Evolutionary conservation across 2,888 invertebrate genomes (phyloP), one percentile per base, ranked within the genome.

Genomic region (Torymus aiolomorphi): DNA sequence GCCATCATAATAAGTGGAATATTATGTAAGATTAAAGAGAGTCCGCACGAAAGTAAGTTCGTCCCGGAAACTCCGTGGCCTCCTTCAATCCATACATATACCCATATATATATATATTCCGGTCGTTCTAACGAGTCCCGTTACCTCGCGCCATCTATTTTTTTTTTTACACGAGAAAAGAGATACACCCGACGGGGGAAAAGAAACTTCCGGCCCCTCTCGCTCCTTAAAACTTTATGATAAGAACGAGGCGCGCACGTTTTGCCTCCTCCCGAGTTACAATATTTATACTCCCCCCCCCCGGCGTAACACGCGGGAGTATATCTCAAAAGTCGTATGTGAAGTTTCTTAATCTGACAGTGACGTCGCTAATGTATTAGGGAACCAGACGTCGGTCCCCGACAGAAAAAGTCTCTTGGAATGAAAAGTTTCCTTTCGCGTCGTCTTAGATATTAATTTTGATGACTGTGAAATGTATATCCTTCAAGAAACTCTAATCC

Each of bases 141-240:
- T 31, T 31, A 42, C 42, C 42, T 1, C 42, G 8, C 42, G 42
- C 8, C 42, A 42, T 42, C 8, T 62, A 62, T 62, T 62, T 20
- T 8, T 8, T 31, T 62, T 62, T 31, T 62, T 14, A 62, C 20
- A 10, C 8, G 24, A 24, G 3, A 61, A 61, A 31, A 13, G 24
- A 13, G 62, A n/a, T 62, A 42, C 42, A 42, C 8, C 42, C 42
- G 42, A 42, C 42, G 8, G 42, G 42, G 42, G 5, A 31, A 8
- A n/a, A n/a, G n/a, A 24, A 62, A 62, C 62, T 62, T 31, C 24
- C 8, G 31, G 10, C 20, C 31, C 31, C n/a, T 42, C 42, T 42
- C 42, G 69, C 56, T 56, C 54, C 20, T 69, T 57, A 70, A 70
- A 70, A 70, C 70, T 70, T 70, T 12, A 42, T 8, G 57, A 57